phyloP scores from a whole-genome alignment of 2,888 invertebrate genomes.

The Hirtodrosophila confusa region DNA sequence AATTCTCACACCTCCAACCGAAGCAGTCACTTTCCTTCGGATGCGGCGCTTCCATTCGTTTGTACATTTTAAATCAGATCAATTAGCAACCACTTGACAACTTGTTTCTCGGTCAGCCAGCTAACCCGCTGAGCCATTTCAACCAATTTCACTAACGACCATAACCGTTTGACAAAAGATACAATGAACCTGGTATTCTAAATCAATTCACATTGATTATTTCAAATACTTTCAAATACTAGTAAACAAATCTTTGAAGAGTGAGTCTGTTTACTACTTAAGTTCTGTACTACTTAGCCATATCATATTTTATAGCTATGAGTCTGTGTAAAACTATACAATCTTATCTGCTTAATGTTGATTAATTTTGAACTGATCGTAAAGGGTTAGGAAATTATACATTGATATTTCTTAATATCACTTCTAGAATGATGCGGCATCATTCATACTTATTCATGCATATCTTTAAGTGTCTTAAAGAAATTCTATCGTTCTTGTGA shows the following conservation, averaged over 20 bases:
- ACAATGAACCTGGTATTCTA: conserved; percentile 13
- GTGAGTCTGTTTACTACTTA: conserved; percentile 6
- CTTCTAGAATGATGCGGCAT: too few relatives aligned
- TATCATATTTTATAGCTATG: too few relatives aligned
- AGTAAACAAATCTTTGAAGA: conserved; percentile 6
- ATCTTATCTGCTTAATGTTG: too few relatives aligned
- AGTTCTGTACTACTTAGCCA: too few relatives aligned
- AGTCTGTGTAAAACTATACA: too few relatives aligned
- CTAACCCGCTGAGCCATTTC: conserved; percentile 47
- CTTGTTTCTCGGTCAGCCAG: conserved; percentile 20
- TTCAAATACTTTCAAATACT: conserved; percentile 13
- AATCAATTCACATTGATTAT: conserved; percentile 21
- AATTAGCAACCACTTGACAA: conserved; percentile 63
- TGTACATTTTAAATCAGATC: conserved; percentile 43
- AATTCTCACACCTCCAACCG: conserved; percentile 43
- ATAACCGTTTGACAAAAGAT: conserved; percentile 30
- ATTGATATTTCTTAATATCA: too few relatives aligned
- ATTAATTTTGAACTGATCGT: too few relatives aligned
- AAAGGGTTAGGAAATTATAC: too few relatives aligned
- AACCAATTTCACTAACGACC: conserved; percentile 47
- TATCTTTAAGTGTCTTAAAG: too few relatives aligned
- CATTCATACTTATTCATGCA: too few relatives aligned
- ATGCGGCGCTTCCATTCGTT: conserved; percentile 18
- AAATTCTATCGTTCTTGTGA: too few relatives aligned
- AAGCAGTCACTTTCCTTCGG: conserved; percentile 52